These are phyloP conservation scores for Capricornis sumatraensis DNA, from an alignment of 2,113 vertebrate genomes.

Conservation along the genomic window DNA sequence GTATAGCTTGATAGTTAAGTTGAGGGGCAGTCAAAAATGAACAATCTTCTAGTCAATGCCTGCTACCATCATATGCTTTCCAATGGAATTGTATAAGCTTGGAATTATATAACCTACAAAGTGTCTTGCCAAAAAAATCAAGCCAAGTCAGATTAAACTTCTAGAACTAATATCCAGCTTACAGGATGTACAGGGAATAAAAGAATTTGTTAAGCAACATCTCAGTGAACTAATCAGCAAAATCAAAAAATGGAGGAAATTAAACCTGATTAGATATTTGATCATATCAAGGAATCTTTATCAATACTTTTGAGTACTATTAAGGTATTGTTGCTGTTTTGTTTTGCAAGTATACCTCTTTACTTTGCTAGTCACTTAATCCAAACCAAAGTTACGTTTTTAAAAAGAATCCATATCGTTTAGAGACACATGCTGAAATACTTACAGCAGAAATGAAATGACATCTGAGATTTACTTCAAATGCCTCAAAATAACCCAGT, in stretches of 20 bases:
- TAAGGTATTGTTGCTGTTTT: neutral
- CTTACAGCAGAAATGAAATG: conserved; percentile 8
- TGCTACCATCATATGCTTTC: neutral
- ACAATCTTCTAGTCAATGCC: neutral
- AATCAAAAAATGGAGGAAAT: neutral
- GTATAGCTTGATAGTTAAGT: neutral
- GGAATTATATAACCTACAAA: neutral
- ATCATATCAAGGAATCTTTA: neutral
- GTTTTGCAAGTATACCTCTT: neutral
- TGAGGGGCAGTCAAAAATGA: neutral
- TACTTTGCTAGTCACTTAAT: neutral
- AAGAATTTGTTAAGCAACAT: neutral
- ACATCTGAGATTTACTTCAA: conserved; percentile 22
- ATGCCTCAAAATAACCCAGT: neutral
- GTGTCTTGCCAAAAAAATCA: neutral
- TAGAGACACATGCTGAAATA: neutral
- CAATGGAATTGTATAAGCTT: neutral
- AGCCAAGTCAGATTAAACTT: neutral
- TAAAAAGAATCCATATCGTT: neutral
- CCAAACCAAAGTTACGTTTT: neutral
- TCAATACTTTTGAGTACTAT: conserved; percentile 1
- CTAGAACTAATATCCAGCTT: neutral
- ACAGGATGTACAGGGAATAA: neutral
- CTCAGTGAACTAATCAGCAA: neutral
- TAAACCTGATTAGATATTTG: conserved; percentile 19